Conservation (phyloP, 2,888 invertebrate species). For the Oxyteleia sp. region DNA sequence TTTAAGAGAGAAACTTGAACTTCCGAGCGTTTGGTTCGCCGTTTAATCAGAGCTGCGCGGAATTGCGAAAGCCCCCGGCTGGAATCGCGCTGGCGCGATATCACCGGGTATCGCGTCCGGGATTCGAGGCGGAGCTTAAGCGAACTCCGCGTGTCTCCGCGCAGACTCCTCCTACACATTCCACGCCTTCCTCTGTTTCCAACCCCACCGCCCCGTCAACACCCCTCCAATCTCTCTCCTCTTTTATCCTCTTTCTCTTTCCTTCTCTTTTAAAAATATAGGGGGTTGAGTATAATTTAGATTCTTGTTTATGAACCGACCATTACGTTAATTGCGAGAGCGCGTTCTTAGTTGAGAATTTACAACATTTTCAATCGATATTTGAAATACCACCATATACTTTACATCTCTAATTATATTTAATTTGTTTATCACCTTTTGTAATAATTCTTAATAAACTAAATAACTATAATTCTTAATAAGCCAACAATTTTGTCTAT, state of each 20-base stretch:
- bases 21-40: conserved; percentile 49
- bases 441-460: conserved; percentile 13
- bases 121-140: conserved; percentile 77
- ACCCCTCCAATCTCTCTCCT: too few species aligned
- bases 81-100: conserved; percentile 60
- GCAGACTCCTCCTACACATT: conserved; percentile 76
- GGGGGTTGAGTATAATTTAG: conserved; percentile 80
- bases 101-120: conserved; percentile 57
- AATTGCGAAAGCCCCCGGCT: conserved; percentile 26
- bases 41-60: conserved; percentile 39
- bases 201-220: too few species aligned
- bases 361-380: conserved; percentile 73
- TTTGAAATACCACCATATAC: conserved; percentile 47
- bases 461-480: too few species aligned
- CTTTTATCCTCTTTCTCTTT: too few species aligned
- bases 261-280: conserved; percentile 55
- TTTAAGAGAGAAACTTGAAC: conserved; percentile 64
- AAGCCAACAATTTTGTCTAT: too few species aligned
- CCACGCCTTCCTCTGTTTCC: conserved; percentile 37
- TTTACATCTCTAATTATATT: too few species aligned
- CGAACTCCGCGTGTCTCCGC: conserved; percentile 61
- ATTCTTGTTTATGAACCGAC: conserved; percentile 80
- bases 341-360: conserved; percentile 78
- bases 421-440: too few species aligned
- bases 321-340: conserved; percentile 82